Percentiles rank a stretch among this genome's conserved stretches.
These are phyloP conservation scores for Molossus alvarezi DNA, from an alignment of 2,797 vertebrate genomes.

Conservation along the genomic window DNA sequence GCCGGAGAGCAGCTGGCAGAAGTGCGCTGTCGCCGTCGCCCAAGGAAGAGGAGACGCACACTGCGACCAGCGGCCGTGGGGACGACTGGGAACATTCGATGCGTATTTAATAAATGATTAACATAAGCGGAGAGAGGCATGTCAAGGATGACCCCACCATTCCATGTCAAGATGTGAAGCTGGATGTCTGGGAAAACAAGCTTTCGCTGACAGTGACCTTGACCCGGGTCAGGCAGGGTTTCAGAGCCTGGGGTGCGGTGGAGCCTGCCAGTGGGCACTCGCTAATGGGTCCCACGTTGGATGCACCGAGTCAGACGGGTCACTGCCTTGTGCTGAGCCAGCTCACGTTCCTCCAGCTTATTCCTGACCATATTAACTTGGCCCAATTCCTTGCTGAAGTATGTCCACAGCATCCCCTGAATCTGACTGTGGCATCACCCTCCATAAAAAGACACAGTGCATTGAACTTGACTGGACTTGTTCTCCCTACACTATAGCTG, in stretches of 20 bases:
- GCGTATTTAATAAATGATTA: neutral
- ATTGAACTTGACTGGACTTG: neutral
- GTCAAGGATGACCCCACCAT: neutral
- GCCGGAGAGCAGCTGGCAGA: neutral
- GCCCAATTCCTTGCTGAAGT: slow-evolving; percentile 7
- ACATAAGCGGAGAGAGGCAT: neutral
- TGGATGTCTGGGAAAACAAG: neutral
- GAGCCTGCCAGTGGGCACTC: neutral
- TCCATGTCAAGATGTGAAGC: slow-evolving; percentile 42
- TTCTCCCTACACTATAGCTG: neutral
- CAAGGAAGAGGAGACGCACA: neutral
- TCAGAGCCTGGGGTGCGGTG: neutral
- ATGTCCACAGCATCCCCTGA: neutral
- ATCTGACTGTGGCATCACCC: neutral
- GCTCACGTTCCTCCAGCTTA: neutral
- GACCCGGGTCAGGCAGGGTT: neutral
- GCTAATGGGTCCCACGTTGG: slow-evolving; percentile 59
- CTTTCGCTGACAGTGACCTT: neutral
- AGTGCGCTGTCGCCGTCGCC: neutral
- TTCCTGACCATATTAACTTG: slow-evolving; percentile 19
- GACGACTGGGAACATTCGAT: neutral
- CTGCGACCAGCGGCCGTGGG: neutral
- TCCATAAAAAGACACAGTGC: slow-evolving; percentile 14
- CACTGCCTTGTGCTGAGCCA: neutral
- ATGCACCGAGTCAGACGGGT: neutral